Percentiles rank a stretch among this genome's conserved stretches.
Evolutionary conservation across 2,113 vertebrate species (phyloP).

Genomic region (Apteryx mantelli): DNA sequence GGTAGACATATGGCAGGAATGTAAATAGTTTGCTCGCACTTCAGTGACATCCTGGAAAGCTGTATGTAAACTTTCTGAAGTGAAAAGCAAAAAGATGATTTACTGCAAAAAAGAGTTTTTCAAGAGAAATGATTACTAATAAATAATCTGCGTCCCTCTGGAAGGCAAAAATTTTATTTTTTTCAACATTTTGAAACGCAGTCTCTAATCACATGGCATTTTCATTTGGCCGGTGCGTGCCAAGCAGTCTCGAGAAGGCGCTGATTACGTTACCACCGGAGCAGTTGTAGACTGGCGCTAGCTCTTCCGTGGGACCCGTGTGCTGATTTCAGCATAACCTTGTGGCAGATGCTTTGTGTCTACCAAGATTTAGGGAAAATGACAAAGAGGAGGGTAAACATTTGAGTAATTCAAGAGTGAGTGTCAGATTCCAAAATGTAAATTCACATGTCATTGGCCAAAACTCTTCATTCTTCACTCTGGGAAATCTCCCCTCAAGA

Average conservation of each 20-base stretch:
- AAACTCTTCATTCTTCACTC: not conserved
- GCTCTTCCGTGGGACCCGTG: not conserved
- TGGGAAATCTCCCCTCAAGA: not conserved
- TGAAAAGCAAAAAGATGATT: not conserved
- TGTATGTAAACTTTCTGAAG: constrained; percentile 60
- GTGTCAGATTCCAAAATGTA: not conserved
- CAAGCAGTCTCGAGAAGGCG: not conserved
- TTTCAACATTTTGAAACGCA: not conserved
- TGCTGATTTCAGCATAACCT: not conserved
- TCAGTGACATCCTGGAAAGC: constrained; percentile 51
- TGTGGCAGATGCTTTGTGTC: not conserved
- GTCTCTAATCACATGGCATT: not conserved
- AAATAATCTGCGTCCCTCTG: constrained; percentile 7
- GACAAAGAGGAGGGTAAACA: not conserved
- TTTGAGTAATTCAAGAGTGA: not conserved
- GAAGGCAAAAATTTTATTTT: not conserved
- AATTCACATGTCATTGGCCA: not conserved
- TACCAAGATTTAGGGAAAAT: constrained; percentile 12
- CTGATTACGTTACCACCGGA: not conserved
- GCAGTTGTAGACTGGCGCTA: not conserved
- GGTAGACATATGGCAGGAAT: constrained; percentile 48
- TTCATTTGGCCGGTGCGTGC: not conserved
- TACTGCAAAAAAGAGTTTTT: constrained; percentile 40
- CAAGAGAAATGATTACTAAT: not conserved
- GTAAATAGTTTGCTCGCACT: constrained; percentile 56